Evolutionary conservation across 2,888 invertebrate species (phyloP).

Genomic region (Heliconius charithonia): DNA sequence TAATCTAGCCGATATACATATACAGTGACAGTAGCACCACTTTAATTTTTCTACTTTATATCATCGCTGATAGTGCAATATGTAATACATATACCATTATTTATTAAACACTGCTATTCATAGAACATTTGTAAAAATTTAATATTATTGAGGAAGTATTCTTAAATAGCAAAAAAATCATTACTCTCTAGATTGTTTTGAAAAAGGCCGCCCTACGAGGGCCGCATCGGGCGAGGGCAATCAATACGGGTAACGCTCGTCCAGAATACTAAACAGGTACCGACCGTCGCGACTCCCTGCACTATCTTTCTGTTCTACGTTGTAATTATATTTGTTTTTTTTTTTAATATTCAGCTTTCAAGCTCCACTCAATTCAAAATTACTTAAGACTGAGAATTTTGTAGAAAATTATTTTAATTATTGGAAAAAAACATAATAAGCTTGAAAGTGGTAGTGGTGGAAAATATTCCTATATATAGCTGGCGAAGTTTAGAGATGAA

Average conservation of each 20-base stretch:
- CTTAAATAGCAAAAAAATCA: conserved; percentile 58
- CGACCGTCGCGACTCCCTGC: conserved; percentile 47
- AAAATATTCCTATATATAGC: not conserved
- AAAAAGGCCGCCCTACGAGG: conserved; percentile 71
- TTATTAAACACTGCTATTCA: not conserved
- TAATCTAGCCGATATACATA: not conserved
- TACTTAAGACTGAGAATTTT: not conserved
- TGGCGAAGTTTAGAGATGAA: conserved; percentile 21
- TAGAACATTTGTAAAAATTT: too few species aligned
- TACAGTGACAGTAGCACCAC: not conserved
- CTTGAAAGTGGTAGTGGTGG: not conserved
- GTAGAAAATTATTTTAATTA: not conserved
- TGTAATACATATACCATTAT: too few species aligned
- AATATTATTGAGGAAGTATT: conserved; percentile 22
- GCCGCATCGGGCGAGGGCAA: conserved; percentile 73
- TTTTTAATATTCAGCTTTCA: conserved; percentile 35
- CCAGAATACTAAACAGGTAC: conserved; percentile 84
- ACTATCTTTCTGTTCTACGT: conserved; percentile 42
- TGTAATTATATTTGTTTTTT: conserved; percentile 49
- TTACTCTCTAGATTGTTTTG: conserved; percentile 77
- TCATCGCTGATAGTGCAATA: not conserved
- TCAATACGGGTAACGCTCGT: conserved; percentile 86
- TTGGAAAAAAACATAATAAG: not conserved
- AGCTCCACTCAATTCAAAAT: not conserved
- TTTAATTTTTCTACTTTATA: not conserved